Evolutionary conservation across 2,113 vertebrate genomes (phyloP).

Genomic region (Eurypyga helias): DNA sequence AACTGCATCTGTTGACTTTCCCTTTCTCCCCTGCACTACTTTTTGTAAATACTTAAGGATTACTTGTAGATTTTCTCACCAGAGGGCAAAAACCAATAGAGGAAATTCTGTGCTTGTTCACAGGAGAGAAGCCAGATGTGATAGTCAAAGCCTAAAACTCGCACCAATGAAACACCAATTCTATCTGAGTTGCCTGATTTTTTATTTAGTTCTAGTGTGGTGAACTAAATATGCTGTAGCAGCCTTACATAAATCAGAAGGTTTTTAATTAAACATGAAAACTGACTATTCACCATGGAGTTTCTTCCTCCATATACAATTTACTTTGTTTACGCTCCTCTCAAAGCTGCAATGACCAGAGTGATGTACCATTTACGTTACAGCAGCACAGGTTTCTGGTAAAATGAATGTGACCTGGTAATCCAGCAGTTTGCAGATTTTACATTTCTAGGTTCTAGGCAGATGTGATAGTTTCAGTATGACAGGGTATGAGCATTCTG

Average conservation of each 20-base stretch:
- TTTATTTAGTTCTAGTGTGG: not conserved
- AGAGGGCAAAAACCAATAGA: not conserved
- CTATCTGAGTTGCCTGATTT: not conserved
- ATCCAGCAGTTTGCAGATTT: not conserved
- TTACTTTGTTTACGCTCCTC: not conserved
- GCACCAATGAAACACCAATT: not conserved
- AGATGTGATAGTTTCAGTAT: not conserved
- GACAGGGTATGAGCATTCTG: not conserved
- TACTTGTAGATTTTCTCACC: not conserved
- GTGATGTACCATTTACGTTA: not conserved
- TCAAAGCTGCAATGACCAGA: not conserved
- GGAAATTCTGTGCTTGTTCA: not conserved
- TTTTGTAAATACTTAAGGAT: not conserved
- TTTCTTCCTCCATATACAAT: not conserved
- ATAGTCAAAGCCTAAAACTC: not conserved
- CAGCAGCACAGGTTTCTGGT: not conserved
- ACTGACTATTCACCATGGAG: not conserved
- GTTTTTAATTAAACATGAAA: slow-evolving; percentile 19
- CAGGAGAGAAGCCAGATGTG: not conserved
- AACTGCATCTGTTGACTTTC: not conserved
- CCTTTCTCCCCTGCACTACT: not conserved
- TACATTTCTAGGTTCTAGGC: not conserved
- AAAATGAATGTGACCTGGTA: not conserved
- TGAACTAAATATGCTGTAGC: not conserved
- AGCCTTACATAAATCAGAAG: not conserved